Conservation (phyloP, 2,888 invertebrate species). For the Pyrocoelia pectoralis region DNA sequence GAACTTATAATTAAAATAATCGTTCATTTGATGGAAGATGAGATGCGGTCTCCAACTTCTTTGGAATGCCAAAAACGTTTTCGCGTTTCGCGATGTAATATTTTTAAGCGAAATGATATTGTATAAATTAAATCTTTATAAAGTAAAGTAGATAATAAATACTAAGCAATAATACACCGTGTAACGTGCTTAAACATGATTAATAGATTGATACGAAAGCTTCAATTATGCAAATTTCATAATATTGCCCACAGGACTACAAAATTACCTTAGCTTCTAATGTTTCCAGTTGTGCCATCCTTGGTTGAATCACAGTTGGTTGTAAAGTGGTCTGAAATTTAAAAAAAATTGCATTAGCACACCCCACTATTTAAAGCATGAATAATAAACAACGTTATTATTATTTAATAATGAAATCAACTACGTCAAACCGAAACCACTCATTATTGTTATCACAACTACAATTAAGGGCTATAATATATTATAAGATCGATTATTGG, state of each 20-base stretch:
- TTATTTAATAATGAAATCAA: background rate
- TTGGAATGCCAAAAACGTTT: too few species aligned
- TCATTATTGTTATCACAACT: too few species aligned
- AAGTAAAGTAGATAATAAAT: background rate
- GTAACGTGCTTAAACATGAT: background rate
- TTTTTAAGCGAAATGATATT: too few species aligned
- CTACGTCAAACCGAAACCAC: background rate
- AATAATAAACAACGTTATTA: background rate
- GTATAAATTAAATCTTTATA: too few species aligned
- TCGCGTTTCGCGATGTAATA: too few species aligned
- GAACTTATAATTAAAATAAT: too few species aligned
- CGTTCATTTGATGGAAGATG: too few species aligned
- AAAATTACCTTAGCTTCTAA: slow-evolving; percentile 78
- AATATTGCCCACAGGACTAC: slow-evolving; percentile 15
- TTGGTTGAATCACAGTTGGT: slow-evolving; percentile 58
- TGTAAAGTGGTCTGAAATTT: slow-evolving; percentile 59
- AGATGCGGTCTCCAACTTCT: too few species aligned
- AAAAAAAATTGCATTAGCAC: background rate
- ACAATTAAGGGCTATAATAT: too few species aligned
- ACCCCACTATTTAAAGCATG: too few species aligned
- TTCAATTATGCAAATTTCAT: background rate
- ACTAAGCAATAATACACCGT: background rate
- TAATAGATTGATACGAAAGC: background rate
- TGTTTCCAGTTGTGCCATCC: slow-evolving; percentile 77
- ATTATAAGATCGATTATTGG: too few species aligned